Percentiles rank a stretch among this genome's conserved stretches.
phyloP scores from a whole-genome alignment of 92 coral and sea anemone species.

The Paramuricea clavata region DNA sequence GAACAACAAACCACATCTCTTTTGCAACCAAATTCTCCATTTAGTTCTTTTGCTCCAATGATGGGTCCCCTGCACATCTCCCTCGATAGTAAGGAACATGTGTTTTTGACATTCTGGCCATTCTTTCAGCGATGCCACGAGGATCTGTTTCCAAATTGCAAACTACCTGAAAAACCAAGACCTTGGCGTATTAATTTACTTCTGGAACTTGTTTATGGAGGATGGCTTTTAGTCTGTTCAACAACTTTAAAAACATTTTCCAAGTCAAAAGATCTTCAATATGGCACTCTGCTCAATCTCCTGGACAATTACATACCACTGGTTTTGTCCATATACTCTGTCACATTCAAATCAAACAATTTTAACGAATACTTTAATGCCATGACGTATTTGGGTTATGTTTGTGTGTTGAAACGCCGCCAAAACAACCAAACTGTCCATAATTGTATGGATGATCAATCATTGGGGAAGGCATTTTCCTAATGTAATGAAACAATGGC shows the following conservation, averaged over 20 bases:
- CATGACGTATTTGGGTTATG: constrained; percentile 69
- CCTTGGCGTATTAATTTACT: constrained; percentile 60
- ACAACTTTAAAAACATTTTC: constrained; percentile 37
- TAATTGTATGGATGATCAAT: constrained; percentile 58
- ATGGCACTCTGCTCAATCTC: constrained; percentile 47
- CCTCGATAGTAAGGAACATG: constrained; percentile 32
- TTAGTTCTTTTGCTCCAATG: constrained; percentile 52
- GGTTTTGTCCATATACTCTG: constrained; percentile 57
- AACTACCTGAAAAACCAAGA: constrained; percentile 63
- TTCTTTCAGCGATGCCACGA: not conserved
- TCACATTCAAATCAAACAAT: constrained; percentile 56
- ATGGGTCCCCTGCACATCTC: constrained; percentile 64
- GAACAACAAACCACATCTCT: too few relatives aligned
- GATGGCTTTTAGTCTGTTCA: constrained; percentile 42
- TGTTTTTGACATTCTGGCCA: too few relatives aligned
- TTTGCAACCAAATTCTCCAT: constrained; percentile 7
- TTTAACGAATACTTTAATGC: constrained; percentile 60
- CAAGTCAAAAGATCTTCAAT: constrained; percentile 53
- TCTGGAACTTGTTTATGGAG: constrained; percentile 49
- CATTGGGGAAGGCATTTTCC: constrained; percentile 67
- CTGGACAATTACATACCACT: constrained; percentile 62
- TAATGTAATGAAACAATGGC: constrained; percentile 43
- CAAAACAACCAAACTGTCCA: constrained; percentile 73
- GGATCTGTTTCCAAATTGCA: not conserved
- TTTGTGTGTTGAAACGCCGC: constrained; percentile 45